Conservation (phyloP, 2,888 invertebrate genomes). For the Tetranychus truncatus region DNA sequence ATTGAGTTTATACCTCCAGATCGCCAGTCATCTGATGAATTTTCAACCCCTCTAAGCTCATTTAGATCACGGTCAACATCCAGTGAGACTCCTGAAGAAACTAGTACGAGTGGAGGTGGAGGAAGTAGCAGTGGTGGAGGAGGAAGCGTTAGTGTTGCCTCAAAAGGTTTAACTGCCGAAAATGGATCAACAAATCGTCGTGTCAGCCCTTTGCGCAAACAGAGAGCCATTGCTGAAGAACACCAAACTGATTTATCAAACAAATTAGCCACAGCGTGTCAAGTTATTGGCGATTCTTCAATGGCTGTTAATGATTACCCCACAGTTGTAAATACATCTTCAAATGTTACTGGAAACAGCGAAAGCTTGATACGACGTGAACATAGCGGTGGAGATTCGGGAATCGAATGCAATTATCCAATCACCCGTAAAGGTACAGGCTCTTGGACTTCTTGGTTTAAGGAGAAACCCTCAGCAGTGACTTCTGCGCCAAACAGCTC, state of each 20-base stretch:
- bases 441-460: neutral
- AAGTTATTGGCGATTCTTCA: neutral
- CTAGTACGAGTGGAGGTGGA: neutral
- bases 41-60: conserved; percentile 13
- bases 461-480: neutral
- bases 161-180: conserved; percentile 3
- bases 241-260: neutral
- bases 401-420: neutral
- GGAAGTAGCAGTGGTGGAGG: conserved; percentile 12
- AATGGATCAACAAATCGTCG: conserved; percentile 19
- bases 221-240: conserved; percentile 25
- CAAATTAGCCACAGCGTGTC: neutral
- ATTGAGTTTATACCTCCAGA: neutral
- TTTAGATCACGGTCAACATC: conserved; percentile 23
- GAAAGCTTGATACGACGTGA: neutral
- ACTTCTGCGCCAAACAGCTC: too few relatives aligned
- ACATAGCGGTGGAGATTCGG: conserved; percentile 8
- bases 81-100: conserved; percentile 23
- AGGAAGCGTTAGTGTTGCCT: neutral
- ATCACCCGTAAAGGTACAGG: neutral
- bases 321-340: neutral
- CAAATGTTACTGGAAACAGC: neutral
- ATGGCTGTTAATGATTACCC: neutral
- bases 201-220: conserved; percentile 24
- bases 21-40: conserved; percentile 19